A percentile compares a stretch with the other conserved stretches of the same genome.
phyloP scores from a whole-genome alignment of 2,113 vertebrate species.

The Odontophorus gujanensis region DNA sequence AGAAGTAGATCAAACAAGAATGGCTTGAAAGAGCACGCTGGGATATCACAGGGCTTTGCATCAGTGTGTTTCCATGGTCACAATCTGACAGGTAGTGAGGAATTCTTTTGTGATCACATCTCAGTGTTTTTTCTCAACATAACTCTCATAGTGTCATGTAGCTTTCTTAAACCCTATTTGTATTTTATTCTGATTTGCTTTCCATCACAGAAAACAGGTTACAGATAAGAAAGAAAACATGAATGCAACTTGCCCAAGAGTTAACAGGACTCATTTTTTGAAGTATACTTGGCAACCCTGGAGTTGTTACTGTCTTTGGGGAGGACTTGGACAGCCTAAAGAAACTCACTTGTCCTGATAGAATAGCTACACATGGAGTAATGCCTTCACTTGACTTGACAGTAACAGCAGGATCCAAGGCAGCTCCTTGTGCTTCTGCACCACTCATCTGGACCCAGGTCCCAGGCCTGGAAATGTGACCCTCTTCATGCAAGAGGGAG shows the following conservation, averaged over 20 bases:
- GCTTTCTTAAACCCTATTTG: conserved; percentile 35
- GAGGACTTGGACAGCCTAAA: neutral
- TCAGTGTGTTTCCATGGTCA: conserved; percentile 40
- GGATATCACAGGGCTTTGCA: conserved; percentile 10
- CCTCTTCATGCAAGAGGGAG: neutral
- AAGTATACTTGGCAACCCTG: neutral
- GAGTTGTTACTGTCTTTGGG: neutral
- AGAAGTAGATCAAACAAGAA: conserved; percentile 19
- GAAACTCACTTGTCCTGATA: neutral
- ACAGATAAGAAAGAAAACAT: neutral
- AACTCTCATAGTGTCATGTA: neutral
- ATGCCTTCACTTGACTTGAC: neutral
- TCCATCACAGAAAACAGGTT: neutral
- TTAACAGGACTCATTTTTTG: neutral
- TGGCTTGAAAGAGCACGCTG: conserved; percentile 32
- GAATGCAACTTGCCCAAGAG: neutral
- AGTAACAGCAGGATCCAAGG: neutral
- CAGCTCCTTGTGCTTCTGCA: neutral
- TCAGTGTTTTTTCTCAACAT: neutral
- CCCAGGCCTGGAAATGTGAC: neutral
- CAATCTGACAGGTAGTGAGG: neutral
- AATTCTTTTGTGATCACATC: conserved; percentile 22
- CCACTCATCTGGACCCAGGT: neutral
- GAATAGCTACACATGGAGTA: neutral
- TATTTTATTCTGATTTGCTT: conserved; percentile 45